Base-by-base conservation (phyloP, 2,797 vertebrate species). In the Loriculus beryllinus region DNA sequence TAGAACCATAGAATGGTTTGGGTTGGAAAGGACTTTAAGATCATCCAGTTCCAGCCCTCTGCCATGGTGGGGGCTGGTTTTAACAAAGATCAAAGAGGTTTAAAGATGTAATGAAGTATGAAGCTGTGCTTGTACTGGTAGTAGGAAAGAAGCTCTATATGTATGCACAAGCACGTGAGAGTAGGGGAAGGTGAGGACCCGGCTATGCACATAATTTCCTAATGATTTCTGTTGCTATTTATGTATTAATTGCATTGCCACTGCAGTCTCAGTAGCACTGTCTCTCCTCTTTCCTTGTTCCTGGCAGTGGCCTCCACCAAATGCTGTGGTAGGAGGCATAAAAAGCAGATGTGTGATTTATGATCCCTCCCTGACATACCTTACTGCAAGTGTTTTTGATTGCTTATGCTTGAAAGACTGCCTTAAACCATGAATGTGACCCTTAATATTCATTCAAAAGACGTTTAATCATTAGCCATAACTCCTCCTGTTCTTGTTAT, bases 391-490 rank as follows among this genome's bases (percentile, higher is more conserved):
- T 48, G 23, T 19, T 67, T 84, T 62, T 42, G 54, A 72, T 86
- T 72, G 76, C 69, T 94, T 65, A 42, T 0, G 6, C 63, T 86
- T 92, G 57, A 79, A 51, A 88, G 69, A 65, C 12, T 92, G 47
- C 18, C 57, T 71, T 75, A 78, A 91, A 22, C 54, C 77, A 60
- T 40, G 23, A 45, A 39, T 15, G 6, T 67, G 67, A 84, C 80
- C 54, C 93, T 91, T 90, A 88, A 79, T 88, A 68, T 37, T 20
- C n/a, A 60, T 92, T 88, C 59, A 65, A 26, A 90, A 74, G 64
- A 60, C 65, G 37, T 82, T 86, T 92, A 90, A 77, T 80, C 78
- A 74, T 90, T 64, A 39, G 37, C 88, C 7, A 8, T 76, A 82
- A 64, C 70, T 86, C 77, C 67, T 22, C 56, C 79, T 79, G 29